Percentiles rank a stretch among this genome's conserved stretches.
Evolutionary conservation across 2,113 vertebrate genomes (phyloP).

Genomic region (Crotalus helleri): DNA sequence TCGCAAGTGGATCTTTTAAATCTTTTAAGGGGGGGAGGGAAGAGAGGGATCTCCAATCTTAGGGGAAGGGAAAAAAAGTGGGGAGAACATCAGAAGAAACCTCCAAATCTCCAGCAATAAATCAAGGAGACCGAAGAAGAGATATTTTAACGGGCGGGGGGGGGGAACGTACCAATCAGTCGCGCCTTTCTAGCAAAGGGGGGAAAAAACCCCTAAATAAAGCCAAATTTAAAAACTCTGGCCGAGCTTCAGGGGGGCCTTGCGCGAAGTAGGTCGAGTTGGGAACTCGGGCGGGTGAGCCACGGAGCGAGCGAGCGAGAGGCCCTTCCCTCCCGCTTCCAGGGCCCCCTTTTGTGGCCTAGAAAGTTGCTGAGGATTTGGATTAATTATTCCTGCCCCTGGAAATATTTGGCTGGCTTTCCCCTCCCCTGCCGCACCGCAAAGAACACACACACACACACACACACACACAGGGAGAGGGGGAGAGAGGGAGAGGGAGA

Average conservation of each 20-base stretch:
- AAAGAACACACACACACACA: neutral
- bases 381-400: neutral
- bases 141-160: neutral
- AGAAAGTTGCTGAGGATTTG: neutral
- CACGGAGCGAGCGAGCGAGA: too few species aligned
- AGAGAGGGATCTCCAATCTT: neutral
- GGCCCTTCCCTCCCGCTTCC: neutral
- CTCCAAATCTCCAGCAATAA: neutral
- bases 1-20: neutral
- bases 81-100: neutral
- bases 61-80: neutral
- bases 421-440: neutral
- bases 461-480: neutral
- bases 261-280: neutral
- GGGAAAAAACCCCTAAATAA: fast-evolving
- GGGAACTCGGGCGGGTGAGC: neutral
- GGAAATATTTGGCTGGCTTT: neutral
- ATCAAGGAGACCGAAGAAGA: neutral
- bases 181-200: neutral
- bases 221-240: neutral
- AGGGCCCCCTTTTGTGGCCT: neutral
- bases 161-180: neutral
- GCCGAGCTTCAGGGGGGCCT: neutral
- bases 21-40: neutral
- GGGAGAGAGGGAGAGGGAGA: too few species aligned